phyloP scores from a whole-genome alignment of 2,888 invertebrate species.

The Rotaria sp. region DNA sequence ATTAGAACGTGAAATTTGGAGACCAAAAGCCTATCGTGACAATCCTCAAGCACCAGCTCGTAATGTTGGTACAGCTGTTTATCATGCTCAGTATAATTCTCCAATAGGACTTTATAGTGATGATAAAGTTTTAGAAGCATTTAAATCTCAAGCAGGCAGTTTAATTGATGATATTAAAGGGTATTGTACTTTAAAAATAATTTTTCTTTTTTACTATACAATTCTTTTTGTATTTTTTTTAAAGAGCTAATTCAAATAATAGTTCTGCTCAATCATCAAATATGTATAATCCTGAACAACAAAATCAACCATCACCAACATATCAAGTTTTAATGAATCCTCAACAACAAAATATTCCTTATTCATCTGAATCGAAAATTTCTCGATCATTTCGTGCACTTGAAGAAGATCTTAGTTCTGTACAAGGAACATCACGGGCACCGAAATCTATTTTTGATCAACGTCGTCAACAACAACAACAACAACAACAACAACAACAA shows the following conservation, averaged over 20 bases:
- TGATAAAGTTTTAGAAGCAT: conserved; percentile 38
- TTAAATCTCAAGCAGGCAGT: conserved; percentile 37
- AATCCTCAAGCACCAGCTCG: background rate
- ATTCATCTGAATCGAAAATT: conserved; percentile 32
- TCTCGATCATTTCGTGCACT: conserved; percentile 31
- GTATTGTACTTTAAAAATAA: background rate
- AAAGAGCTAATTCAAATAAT: background rate
- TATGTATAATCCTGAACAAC: background rate
- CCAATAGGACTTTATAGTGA: conserved; percentile 40
- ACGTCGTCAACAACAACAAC: background rate
- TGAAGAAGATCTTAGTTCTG: background rate
- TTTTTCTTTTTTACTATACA: background rate
- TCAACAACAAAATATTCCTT: background rate
- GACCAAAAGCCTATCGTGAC: conserved; percentile 2
- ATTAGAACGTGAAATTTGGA: background rate
- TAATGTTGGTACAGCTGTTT: conserved; percentile 33
- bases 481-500: background rate
- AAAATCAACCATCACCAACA: background rate
- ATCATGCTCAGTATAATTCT: conserved; percentile 39
- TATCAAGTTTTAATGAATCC: background rate
- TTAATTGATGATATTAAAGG: conserved; percentile 33
- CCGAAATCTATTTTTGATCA: conserved; percentile 11
- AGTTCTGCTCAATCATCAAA: conserved; percentile 20
- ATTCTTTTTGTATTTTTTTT: background rate
- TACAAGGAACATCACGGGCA: conserved; percentile 29